Evolutionary conservation across 2,113 vertebrate genomes (phyloP).

Genomic region (Cepphus grylle): DNA sequence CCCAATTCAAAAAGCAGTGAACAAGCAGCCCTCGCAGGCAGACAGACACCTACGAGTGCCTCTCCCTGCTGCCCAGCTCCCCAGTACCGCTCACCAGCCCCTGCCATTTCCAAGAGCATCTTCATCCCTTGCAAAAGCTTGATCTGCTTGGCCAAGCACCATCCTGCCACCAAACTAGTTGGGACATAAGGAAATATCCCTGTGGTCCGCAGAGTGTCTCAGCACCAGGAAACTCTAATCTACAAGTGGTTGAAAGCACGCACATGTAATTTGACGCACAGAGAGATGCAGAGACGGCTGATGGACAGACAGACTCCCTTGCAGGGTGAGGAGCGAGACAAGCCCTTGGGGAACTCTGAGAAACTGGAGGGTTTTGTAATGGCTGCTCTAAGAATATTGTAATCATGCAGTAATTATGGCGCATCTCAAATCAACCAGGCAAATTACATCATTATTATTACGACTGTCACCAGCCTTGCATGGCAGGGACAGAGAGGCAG

Average conservation of each 20-base stretch:
- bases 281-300: neutral
- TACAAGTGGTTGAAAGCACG: neutral
- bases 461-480: neutral
- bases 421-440: conserved; percentile 53
- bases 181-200: neutral
- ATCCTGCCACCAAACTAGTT: neutral
- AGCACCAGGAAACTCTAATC: neutral
- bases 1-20: neutral
- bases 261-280: fast-evolving
- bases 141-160: neutral
- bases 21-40: neutral
- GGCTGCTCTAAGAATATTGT: conserved; percentile 54
- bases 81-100: neutral
- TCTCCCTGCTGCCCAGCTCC: neutral
- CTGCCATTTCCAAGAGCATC: neutral
- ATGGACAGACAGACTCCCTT: neutral
- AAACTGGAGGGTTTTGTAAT: neutral
- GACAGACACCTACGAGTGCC: fast-evolving
- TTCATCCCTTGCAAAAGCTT: neutral
- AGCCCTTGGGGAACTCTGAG: conserved; percentile 23
- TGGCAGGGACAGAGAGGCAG: neutral
- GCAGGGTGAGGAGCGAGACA: neutral
- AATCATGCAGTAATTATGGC: conserved; percentile 57
- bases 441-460: conserved; percentile 40
- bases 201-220: fast-evolving